These are phyloP conservation scores for Hoplodrina blanda DNA, from an alignment of 2,888 invertebrate species.

Conservation along the genomic window DNA sequence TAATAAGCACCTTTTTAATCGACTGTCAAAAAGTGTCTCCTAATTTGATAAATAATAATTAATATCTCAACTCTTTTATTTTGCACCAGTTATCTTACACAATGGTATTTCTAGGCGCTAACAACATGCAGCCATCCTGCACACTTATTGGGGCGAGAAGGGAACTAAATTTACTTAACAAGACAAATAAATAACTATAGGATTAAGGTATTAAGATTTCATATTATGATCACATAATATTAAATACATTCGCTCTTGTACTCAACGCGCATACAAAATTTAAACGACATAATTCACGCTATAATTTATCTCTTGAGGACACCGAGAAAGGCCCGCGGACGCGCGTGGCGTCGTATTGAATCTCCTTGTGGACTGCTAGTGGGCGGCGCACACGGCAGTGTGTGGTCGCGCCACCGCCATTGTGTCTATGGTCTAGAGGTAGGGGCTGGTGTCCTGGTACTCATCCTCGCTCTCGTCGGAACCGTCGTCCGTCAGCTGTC, in stretches of 20 bases:
- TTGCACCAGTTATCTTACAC: slow-evolving; percentile 79
- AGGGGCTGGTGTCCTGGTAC: slow-evolving; percentile 87
- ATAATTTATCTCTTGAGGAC: slow-evolving; percentile 77
- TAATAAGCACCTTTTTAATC: slow-evolving; percentile 89
- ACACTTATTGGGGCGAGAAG: slow-evolving; percentile 75
- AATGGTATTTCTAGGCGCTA: slow-evolving; percentile 76
- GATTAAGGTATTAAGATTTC: slow-evolving; percentile 69
- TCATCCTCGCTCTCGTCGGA: slow-evolving; percentile 86
- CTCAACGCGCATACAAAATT: slow-evolving; percentile 79
- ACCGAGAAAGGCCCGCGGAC: slow-evolving; percentile 64
- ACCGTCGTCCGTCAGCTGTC: slow-evolving; percentile 89
- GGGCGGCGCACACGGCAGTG: slow-evolving; percentile 69
- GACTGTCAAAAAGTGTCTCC: slow-evolving; percentile 85
- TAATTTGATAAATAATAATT: slow-evolving; percentile 76
- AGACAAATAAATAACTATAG: slow-evolving; percentile 83
- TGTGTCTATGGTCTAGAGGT: slow-evolving; percentile 75
- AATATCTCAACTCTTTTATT: slow-evolving; percentile 81
- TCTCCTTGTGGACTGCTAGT: slow-evolving; percentile 61
- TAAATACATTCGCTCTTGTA: slow-evolving; percentile 88
- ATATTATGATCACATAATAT: slow-evolving; percentile 65
- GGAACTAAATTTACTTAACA: slow-evolving; percentile 80
- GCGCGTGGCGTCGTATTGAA: slow-evolving; percentile 54
- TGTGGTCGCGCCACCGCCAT: slow-evolving; percentile 57
- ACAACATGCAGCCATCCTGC: slow-evolving; percentile 78
- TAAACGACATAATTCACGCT: slow-evolving; percentile 75